A percentile compares a stretch with the other conserved stretches of the same genome.
Evolutionary conservation across 2,888 invertebrate genomes (phyloP).

Genomic region (Frankliniella fusca): DNA sequence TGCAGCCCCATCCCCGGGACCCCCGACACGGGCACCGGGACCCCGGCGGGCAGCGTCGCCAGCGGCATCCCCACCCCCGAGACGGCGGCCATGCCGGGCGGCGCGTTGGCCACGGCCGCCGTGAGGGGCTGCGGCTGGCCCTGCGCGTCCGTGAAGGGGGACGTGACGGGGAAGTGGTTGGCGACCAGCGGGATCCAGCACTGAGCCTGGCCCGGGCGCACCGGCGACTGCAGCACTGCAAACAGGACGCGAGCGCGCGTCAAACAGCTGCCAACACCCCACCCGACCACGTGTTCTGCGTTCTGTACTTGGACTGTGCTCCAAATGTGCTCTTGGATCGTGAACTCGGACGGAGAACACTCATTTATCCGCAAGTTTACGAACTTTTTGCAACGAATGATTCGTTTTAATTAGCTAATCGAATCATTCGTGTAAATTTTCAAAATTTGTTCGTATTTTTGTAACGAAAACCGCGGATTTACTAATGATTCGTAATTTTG

Average conservation of each 20-base stretch:
- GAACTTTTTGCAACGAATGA: too few species aligned
- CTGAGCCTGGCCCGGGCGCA: conserved; percentile 52
- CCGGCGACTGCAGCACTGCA: conserved; percentile 45
- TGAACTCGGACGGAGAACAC: too few species aligned
- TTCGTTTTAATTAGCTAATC: too few species aligned
- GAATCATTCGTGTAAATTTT: too few species aligned
- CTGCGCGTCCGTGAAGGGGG: conserved; percentile 56
- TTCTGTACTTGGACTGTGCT: too few species aligned
- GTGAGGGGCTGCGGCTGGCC: conserved; percentile 24
- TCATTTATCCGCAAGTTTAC: too few species aligned
- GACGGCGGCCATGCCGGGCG: conserved; percentile 29
- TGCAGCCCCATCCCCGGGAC: conserved; percentile 28
- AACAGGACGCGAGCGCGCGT: neutral
- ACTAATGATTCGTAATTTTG: too few species aligned
- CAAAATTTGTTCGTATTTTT: too few species aligned
- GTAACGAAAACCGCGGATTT: too few species aligned
- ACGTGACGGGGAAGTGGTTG: conserved; percentile 65
- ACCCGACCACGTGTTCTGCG: too few species aligned
- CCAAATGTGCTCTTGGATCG: too few species aligned
- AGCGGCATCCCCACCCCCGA: neutral
- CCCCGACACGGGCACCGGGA: conserved; percentile 30
- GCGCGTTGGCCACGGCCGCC: conserved; percentile 29
- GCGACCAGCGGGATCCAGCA: conserved; percentile 68
- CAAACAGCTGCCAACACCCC: too few species aligned
- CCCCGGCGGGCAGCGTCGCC: conserved; percentile 30